These are phyloP conservation scores for Chalcosyrphus nemorum DNA, from an alignment of 2,888 invertebrate genomes.

Conservation along the genomic window DNA sequence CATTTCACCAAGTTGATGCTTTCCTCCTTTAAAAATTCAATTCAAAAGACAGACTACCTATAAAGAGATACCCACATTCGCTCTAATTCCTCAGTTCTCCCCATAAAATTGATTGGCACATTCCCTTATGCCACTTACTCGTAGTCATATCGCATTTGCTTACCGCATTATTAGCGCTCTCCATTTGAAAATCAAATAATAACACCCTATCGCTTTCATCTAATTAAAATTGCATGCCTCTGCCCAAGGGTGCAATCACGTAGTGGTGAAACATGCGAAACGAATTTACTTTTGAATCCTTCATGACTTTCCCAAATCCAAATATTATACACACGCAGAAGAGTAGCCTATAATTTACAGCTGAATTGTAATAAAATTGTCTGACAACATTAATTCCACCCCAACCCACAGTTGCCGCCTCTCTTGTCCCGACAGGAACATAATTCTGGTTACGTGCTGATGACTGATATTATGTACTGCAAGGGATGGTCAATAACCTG, in stretches of 20 bases:
- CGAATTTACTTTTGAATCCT: background rate
- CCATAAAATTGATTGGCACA: background rate
- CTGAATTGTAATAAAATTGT: slow-evolving; percentile 28
- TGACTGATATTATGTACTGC: background rate
- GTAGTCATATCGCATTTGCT: background rate
- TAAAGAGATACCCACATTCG: too few relatives aligned
- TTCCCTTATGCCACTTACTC: background rate
- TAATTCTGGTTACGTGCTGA: background rate
- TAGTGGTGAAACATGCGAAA: background rate
- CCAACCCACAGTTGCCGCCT: background rate
- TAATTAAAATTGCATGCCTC: slow-evolving; percentile 21
- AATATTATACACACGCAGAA: background rate
- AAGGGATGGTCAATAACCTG: background rate
- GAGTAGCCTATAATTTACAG: background rate
- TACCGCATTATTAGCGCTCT: background rate
- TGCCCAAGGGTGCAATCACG: background rate
- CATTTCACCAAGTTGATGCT: too few relatives aligned
- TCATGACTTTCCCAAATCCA: background rate
- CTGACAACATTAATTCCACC: slow-evolving; percentile 1
- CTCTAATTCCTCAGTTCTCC: too few relatives aligned
- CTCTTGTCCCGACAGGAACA: background rate
- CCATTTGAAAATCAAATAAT: slow-evolving; percentile 27
- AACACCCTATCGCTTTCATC: slow-evolving; percentile 19
- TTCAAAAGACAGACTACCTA: too few relatives aligned
- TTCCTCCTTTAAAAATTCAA: too few relatives aligned